phyloP scores from a whole-genome alignment of 2,888 invertebrate genomes.

The Anaspis maculata region DNA sequence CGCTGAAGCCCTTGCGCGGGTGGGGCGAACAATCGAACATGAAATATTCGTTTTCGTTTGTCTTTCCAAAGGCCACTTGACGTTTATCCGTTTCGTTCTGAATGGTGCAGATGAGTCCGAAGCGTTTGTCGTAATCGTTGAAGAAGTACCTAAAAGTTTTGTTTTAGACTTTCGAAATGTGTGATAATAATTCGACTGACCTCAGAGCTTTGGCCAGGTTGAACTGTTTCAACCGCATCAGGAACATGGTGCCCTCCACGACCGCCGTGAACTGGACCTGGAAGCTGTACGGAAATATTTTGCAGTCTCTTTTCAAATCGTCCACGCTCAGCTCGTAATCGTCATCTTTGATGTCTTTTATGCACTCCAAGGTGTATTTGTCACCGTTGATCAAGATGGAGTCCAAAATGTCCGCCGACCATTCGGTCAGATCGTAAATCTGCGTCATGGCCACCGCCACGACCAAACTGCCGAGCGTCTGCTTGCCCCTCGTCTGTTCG shows the following conservation, averaged over 20 bases:
- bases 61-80: conserved; percentile 36
- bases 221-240: conserved; percentile 47
- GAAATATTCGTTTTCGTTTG: conserved; percentile 48
- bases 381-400: conserved; percentile 54
- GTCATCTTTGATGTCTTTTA: conserved; percentile 40
- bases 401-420: conserved; percentile 55
- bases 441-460: conserved; percentile 46
- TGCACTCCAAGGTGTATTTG: conserved; percentile 47
- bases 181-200: conserved; percentile 22
- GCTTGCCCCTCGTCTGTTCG: conserved; percentile 50
- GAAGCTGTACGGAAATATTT: conserved; percentile 52
- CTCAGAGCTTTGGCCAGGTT: conserved; percentile 55
- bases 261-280: conserved; percentile 49
- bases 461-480: conserved; percentile 50
- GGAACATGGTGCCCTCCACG: conserved; percentile 55
- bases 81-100: conserved; percentile 41
- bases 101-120: conserved; percentile 49
- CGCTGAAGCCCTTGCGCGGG: conserved; percentile 53
- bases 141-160: conserved; percentile 55
- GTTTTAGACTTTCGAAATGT: no score
- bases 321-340: conserved; percentile 52
- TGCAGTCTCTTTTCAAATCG: conserved; percentile 48
- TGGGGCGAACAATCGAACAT: conserved; percentile 59
- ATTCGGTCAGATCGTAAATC: conserved; percentile 53
- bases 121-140: conserved; percentile 40